Evolutionary conservation across 2,888 invertebrate species (phyloP), one percentile per base, ranked within the genome.

Genomic region (Penaeus monodon): DNA sequence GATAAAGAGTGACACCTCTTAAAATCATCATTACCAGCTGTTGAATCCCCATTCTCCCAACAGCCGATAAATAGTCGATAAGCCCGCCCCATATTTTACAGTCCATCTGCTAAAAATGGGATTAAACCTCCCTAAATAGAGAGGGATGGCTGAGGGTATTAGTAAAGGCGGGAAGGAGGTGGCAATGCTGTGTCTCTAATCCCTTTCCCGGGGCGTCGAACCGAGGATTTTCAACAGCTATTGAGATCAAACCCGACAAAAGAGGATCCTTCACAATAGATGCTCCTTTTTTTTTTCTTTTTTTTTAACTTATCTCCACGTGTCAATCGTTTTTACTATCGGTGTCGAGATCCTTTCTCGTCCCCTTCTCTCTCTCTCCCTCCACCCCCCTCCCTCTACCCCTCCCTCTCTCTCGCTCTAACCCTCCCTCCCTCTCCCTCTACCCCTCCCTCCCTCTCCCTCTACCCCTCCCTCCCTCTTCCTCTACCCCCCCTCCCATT

Each of bases 221-320:
- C n/a, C 29, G 70, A 70, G 29, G 70, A 70, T 70, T 70, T 29
- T 70, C 70, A 70, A 70, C 27, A 29, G 70, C 70, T 17, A 70
- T 70, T 70, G 57, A 57, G 57, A 57, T 57, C 57, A 14, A 57
- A 57, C 57, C 57, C 57, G 57, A 57, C 57, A 57, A 57, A 57
- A 57, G 57, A 20, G 57, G 57, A 20, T 57, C 57, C 57, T 14
- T 17, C 17, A 57, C 57, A 57, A 57, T 57, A 57, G 57, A 57
- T 17, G 17, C 57, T 57, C 57, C 2, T 57, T 17, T 57, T 7
- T 49, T 49, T 49, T 49, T 7, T 49, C 2, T 49, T 49, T 14
- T 49, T 14, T 57, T 57, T 57, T 17, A 2, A 57, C 57, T 57
- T 57, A 57, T 57, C 57, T 57, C 57, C 57, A 57, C 57, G 57